Conservation (phyloP, 2,888 invertebrate species). For the Lasioglossum lativentre region DNA sequence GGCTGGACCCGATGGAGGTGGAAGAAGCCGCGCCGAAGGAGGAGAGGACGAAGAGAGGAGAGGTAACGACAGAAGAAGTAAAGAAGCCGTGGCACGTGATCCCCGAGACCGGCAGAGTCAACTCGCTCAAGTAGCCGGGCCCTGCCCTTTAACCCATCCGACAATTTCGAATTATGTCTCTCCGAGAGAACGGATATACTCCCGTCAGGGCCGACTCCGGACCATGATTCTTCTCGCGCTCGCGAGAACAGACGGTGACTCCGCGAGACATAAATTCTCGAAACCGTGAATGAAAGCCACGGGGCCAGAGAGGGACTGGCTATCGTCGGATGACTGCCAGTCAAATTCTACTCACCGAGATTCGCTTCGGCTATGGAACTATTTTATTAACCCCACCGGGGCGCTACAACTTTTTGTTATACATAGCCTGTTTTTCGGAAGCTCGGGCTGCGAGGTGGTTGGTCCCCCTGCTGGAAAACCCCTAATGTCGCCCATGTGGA, state of each 20-base stretch:
- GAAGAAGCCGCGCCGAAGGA: conserved; percentile 31
- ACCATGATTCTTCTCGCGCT: conserved; percentile 22
- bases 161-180: conserved; percentile 83
- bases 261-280: conserved; percentile 11
- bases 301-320: not conserved
- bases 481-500: not conserved
- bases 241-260: conserved; percentile 37
- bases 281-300: conserved; percentile 13
- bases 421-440: not conserved
- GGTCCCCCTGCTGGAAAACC: not conserved
- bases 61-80: conserved; percentile 58
- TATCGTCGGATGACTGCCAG: not conserved
- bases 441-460: not conserved
- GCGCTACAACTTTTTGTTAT: no score
- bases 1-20: conserved; percentile 33
- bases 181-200: conserved; percentile 80
- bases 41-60: conserved; percentile 38
- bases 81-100: conserved; percentile 82
- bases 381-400: conserved; percentile 8
- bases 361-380: not conserved
- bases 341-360: not conserved
- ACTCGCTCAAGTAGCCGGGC: conserved; percentile 84
- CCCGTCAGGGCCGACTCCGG: conserved; percentile 73
- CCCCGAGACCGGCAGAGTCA: conserved; percentile 82
- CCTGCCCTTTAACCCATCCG: conserved; percentile 83